Percentiles rank a stretch among this genome's conserved stretches.
Evolutionary conservation across 2,888 invertebrate genomes (phyloP).

Genomic region (Ceramica pisi): DNA sequence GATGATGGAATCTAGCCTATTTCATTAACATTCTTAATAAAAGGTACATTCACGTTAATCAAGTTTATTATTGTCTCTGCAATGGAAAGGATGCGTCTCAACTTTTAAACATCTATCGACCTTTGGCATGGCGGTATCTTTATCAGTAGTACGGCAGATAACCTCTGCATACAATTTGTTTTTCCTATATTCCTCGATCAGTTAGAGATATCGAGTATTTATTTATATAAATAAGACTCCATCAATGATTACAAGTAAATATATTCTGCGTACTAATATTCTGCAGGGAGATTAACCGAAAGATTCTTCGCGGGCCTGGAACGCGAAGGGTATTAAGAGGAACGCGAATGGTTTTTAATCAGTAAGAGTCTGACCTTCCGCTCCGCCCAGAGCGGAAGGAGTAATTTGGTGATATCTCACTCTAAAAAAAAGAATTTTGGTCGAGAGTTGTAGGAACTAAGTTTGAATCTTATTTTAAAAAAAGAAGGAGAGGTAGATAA

Average conservation of each 20-base stretch:
- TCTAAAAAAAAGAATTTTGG: too few species aligned
- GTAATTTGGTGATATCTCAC: too few species aligned
- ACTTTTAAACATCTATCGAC: conserved; percentile 26
- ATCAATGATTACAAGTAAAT: not conserved
- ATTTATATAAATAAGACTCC: conserved; percentile 11
- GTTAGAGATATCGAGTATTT: not conserved
- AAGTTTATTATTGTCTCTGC: conserved; percentile 3
- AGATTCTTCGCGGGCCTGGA: too few species aligned
- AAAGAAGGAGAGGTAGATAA: too few species aligned
- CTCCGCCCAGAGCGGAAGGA: too few species aligned
- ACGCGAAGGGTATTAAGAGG: too few species aligned
- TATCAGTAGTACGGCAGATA: conserved; percentile 26
- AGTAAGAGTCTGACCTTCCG: too few species aligned
- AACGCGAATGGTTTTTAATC: too few species aligned
- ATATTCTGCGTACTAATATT: not conserved
- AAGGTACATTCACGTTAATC: not conserved
- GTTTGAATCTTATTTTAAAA: too few species aligned
- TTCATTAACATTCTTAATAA: not conserved
- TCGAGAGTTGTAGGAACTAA: too few species aligned
- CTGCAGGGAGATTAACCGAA: too few species aligned
- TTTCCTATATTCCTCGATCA: conserved; percentile 31
- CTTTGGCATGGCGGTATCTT: conserved; percentile 36
- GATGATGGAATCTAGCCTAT: too few species aligned
- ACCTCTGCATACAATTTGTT: conserved; percentile 45
- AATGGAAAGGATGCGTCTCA: conserved; percentile 34